A percentile compares a stretch with the other conserved stretches of the same genome.
These are phyloP conservation scores for Pangasianodon gigas DNA, from an alignment of 2,113 vertebrate genomes.

Conservation along the genomic window DNA sequence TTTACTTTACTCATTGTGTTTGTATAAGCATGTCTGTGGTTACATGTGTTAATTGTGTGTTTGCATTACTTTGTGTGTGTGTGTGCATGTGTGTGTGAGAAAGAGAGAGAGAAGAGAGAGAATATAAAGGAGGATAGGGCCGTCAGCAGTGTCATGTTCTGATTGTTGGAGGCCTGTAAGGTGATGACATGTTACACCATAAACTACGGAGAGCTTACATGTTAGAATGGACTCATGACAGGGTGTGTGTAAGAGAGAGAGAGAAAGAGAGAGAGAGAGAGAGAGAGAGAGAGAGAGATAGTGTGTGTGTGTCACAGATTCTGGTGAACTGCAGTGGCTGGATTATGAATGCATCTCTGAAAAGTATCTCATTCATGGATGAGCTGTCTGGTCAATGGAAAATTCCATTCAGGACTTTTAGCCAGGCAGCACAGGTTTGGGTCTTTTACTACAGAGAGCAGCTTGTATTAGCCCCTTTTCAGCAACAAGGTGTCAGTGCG, in stretches of 20 bases:
- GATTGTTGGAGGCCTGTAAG: constrained; percentile 53
- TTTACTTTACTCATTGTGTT: constrained; percentile 3
- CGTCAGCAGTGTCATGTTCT: constrained; percentile 43
- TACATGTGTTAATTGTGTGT: constrained; percentile 23
- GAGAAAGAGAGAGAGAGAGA: not conserved
- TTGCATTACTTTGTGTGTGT: constrained; percentile 28
- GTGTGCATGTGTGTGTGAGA: not conserved
- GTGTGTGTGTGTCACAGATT: not conserved
- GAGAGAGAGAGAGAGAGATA: not conserved
- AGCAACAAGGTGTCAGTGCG: not conserved
- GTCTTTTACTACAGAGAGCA: not conserved
- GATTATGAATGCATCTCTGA: constrained; percentile 13
- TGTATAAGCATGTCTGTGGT: constrained; percentile 8
- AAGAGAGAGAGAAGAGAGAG: constrained; percentile 8
- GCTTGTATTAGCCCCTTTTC: not conserved
- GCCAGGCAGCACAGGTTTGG: not conserved
- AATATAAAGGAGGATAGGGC: constrained; percentile 24
- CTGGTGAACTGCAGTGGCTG: constrained; percentile 13
- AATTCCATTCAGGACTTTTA: constrained; percentile 33
- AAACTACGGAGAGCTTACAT: constrained; percentile 43
- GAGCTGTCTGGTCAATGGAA: constrained; percentile 27
- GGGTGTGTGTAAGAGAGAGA: not conserved
- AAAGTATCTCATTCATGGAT: constrained; percentile 34
- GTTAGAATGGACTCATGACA: constrained; percentile 36
- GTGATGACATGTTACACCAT: constrained; percentile 64